Base-by-base conservation (phyloP, 2,113 vertebrate genomes). In the Gulo gulo region DNA sequence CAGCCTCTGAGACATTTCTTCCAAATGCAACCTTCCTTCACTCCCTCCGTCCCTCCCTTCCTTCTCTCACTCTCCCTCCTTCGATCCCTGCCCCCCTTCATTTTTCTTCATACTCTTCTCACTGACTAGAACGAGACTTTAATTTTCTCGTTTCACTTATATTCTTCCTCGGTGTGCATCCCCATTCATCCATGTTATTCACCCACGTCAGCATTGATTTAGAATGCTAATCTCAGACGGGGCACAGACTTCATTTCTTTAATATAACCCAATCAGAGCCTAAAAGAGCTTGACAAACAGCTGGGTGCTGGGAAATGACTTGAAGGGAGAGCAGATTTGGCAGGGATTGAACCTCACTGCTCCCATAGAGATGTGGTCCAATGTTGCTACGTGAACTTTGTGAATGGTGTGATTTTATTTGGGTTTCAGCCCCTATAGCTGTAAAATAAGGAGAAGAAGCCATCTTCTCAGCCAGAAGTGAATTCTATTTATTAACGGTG, bases 211-310 rank as follows among this genome's bases (percentile, higher is more conserved):
- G 42, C 57, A 57, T 8, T 63, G 50, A 71, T 93, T 52, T 85
- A 88, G 76, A 93, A 82, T 79, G 39, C 57, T 95, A 86, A 94
- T 59, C n/a, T 91, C 85, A 96, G 78, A 82, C 50, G 31, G 50
- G 71, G 36, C 31, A 13, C 59, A 39, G 69, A 34, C 45, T 76
- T 14, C 59, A 79, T 71, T 89, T 87, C 83, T 95, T 88, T 80
- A n/a, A 42, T n/a, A 67, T 31, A 96, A 91, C 39, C 18, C n/a
- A 83, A 65, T 91, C 57, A 61, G 88, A 57, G 57, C 50, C 61
- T 92, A 31, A 93, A 88, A 87, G 74, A 81, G 71, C 87, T 95
- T 95, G 87, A 76, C 63, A 87, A 96, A 95, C 61, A 88, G 42
- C 55, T 88, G 61, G 18, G 61, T 89, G 31, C 55, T 80, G 47